phyloP scores from a whole-genome alignment of 1,140 invertebrate genomes.

The Stegodyphus dumicola region DNA sequence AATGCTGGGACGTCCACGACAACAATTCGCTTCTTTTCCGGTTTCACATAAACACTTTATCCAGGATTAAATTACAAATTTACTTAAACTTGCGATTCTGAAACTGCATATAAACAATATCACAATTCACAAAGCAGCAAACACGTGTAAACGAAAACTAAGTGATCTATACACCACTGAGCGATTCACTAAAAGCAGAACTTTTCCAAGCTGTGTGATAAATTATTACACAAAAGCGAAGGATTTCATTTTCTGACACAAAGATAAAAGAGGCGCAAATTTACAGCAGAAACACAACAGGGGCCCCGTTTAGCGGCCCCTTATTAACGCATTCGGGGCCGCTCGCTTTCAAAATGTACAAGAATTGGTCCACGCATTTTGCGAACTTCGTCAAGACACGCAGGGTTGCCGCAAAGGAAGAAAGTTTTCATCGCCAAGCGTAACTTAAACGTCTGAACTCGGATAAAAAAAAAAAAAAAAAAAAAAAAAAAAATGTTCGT shows the following conservation, averaged over 20 bases:
- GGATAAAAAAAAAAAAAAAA: too few relatives aligned
- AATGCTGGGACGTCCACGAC: too few relatives aligned
- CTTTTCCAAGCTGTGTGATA: neutral
- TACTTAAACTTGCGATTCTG: neutral
- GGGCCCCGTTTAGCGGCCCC: slow-evolving; percentile 49
- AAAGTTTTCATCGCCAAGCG: neutral
- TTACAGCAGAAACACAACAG: slow-evolving; percentile 40
- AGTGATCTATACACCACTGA: neutral
- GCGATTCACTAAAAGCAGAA: neutral
- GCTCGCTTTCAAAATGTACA: slow-evolving; percentile 41
- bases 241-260: neutral
- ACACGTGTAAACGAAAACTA: neutral
- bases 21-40: too few relatives aligned
- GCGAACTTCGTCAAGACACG: slow-evolving; percentile 4
- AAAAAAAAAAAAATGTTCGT: too few relatives aligned
- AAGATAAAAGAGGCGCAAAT: slow-evolving; percentile 30
- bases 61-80: neutral
- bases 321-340: slow-evolving; percentile 49
- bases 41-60: neutral
- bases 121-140: neutral
- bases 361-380: slow-evolving; percentile 22
- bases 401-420: slow-evolving; percentile 18
- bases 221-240: slow-evolving; percentile 25
- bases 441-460: neutral
- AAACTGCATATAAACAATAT: neutral